Evolutionary conservation across 2,797 vertebrate species (phyloP).

Genomic region (Morelia viridis): DNA sequence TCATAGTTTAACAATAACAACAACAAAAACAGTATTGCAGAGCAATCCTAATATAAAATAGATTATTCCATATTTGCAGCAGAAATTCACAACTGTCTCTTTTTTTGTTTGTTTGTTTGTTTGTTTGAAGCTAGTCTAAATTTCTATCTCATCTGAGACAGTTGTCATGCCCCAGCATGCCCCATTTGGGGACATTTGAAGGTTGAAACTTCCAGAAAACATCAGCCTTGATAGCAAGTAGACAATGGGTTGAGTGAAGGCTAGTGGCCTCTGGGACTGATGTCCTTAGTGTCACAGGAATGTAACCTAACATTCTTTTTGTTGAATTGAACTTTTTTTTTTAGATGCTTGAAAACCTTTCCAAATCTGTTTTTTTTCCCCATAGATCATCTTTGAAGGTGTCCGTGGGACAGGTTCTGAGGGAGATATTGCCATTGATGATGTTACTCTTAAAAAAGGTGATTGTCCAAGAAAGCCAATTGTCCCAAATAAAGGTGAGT

Average conservation of each 20-base stretch:
- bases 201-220: background rate
- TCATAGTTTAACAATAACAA: background rate
- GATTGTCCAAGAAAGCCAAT: constrained; percentile 83
- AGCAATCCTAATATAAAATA: background rate
- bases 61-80: background rate
- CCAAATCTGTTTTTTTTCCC: constrained; percentile 32
- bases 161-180: background rate
- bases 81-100: background rate
- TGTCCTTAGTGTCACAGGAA: background rate
- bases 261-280: background rate
- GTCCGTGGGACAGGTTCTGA: constrained; percentile 87
- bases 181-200: background rate
- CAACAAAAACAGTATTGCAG: background rate
- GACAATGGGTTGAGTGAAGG: background rate
- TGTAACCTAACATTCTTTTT: background rate
- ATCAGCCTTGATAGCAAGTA: background rate
- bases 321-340: background rate
- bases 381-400: constrained; percentile 94
- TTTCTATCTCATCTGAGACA: background rate
- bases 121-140: background rate
- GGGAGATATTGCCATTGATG: constrained; percentile 96
- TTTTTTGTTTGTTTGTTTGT: background rate
- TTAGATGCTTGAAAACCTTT: constrained; percentile 14
- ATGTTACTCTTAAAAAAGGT: constrained; percentile 90
- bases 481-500: constrained; percentile 76